Base-by-base conservation (phyloP, 92 coral and sea anemone species). In the Epizoanthus fatuus region DNA sequence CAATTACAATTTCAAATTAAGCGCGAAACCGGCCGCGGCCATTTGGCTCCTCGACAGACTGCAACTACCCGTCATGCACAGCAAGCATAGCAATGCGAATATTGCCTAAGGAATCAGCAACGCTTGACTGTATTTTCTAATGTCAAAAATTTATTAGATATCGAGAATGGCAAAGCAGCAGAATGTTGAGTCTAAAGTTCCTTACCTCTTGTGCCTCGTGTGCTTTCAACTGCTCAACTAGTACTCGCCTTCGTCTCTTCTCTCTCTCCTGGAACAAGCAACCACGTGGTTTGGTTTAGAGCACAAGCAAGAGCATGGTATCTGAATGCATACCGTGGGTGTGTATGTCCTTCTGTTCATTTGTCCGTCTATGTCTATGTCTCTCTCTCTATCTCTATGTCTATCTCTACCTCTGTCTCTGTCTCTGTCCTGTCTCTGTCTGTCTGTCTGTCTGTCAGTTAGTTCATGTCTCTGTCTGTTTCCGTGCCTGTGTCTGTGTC, bases 201-300 rank as follows among this genome's bases (percentile, higher is more conserved):
- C 70, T 8, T 80, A 94, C 98, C 97, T 96, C 99, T 66, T 96
- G 99, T 55, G 98, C 94, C 69, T 96, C 99, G 67, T 96, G 99
- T 2, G 99, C 99, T 85, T 96, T 96, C 74, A 96, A 69, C 72
- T 96, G 99, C 45, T 96, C 99, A 71, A 96, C 88, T 65, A 96
- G 88, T 60, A 96, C 99, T 29, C 98, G 63, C 37, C 99, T 86
- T 70, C 99, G 89, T 74, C 99, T 88, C 78, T 96, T 96, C 75
- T 96, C 99, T 72, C 99, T 73, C 81, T 96, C 99, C 99, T 96
- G 55, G 4, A 68, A 44, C 51, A 69, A 56, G 45, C 15, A 68
- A 56, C 15, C 9, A 68, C 2, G 0, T 22, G 44, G 40, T 11
- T 9, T 2, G 13, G 5, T 12, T 19, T 22, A 72, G 13, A 15